Conservation (phyloP, 1,140 invertebrate species). For the Laodelphax striatellus region DNA sequence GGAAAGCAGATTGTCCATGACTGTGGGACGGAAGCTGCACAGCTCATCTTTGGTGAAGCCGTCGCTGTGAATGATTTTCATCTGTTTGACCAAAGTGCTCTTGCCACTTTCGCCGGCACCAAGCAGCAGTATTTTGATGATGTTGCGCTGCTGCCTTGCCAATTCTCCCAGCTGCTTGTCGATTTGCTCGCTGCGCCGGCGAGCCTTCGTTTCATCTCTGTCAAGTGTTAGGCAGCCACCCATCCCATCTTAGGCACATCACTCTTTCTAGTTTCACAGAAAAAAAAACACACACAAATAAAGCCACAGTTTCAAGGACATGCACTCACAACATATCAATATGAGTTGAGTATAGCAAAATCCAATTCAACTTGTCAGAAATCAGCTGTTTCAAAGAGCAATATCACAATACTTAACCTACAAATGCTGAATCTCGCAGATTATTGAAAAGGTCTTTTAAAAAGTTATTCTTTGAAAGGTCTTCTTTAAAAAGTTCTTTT, state of each 20-base stretch:
- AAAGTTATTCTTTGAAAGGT: no score
- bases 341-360: no score
- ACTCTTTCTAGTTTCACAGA: not conserved
- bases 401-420: no score
- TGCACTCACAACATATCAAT: no score
- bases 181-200: slow-evolving; percentile 35
- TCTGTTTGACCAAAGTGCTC: slow-evolving; percentile 57
- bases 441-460: no score
- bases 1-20: slow-evolving; percentile 50
- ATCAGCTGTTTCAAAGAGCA: no score
- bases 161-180: slow-evolving; percentile 34
- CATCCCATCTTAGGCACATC: slow-evolving; percentile 27
- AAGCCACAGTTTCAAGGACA: no score
- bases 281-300: no score
- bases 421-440: no score
- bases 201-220: slow-evolving; percentile 35
- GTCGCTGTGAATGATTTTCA: slow-evolving; percentile 67
- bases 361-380: no score
- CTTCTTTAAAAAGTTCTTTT: no score
- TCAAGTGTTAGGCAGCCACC: slow-evolving; percentile 38
- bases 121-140: slow-evolving; percentile 38
- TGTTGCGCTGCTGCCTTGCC: slow-evolving; percentile 35
- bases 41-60: slow-evolving; percentile 57
- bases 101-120: slow-evolving; percentile 55
- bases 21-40: slow-evolving; percentile 47